phyloP scores from a whole-genome alignment of 2,113 vertebrate species.

The Pycnonotus jocosus region DNA sequence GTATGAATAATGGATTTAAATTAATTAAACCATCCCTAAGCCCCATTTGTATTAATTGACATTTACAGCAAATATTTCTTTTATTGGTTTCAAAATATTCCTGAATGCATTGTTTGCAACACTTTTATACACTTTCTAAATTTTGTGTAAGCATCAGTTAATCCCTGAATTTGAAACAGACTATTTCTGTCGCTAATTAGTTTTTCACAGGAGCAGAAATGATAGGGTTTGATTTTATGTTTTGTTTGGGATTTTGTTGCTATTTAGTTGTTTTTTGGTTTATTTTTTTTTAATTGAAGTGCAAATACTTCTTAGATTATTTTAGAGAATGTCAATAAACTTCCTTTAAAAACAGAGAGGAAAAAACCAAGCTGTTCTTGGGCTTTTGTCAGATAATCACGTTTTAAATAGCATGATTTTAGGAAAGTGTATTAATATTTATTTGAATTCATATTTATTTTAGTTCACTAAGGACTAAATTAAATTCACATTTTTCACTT shows the following conservation, averaged over 20 bases:
- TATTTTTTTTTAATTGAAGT: background rate
- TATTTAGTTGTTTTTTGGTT: background rate
- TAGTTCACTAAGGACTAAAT: background rate
- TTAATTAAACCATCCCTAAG: background rate
- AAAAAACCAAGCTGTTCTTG: background rate
- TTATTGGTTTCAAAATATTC: background rate
- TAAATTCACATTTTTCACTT: background rate
- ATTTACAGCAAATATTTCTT: background rate
- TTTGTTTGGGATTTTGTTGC: background rate
- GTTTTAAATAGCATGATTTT: background rate
- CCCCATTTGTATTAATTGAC: background rate
- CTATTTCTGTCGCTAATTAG: background rate
- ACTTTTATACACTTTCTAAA: background rate
- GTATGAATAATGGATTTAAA: background rate
- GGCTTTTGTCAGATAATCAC: background rate
- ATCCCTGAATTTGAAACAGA: background rate
- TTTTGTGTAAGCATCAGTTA: background rate
- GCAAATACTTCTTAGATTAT: background rate
- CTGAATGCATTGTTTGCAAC: background rate
- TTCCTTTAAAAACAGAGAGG: background rate
- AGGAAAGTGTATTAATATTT: background rate
- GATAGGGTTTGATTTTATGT: fast-evolving
- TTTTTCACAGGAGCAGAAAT: background rate
- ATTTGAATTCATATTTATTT: background rate
- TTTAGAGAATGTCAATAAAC: background rate